A percentile compares a stretch with the other conserved stretches of the same genome.
These are phyloP conservation scores for Gephyroberyx darwinii DNA, from an alignment of 2,797 vertebrate genomes.

Conservation along the genomic window DNA sequence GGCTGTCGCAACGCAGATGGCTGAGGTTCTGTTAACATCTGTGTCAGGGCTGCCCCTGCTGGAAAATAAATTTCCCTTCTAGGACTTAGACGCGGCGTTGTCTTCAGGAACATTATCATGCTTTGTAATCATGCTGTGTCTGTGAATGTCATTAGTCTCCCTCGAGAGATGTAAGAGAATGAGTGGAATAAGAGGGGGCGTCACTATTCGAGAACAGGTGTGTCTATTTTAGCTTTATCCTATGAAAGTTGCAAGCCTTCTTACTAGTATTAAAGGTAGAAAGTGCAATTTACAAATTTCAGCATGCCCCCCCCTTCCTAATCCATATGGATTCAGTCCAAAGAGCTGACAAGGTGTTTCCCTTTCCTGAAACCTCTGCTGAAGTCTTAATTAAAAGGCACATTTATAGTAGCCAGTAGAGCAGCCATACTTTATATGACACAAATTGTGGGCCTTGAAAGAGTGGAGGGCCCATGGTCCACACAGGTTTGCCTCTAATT, in stretches of 20 bases:
- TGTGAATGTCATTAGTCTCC: slow-evolving; percentile 67
- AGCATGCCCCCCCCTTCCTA: slow-evolving; percentile 2
- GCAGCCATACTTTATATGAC: slow-evolving; percentile 30
- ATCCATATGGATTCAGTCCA: slow-evolving; percentile 38
- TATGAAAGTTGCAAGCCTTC: slow-evolving; percentile 3
- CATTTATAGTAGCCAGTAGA: slow-evolving; percentile 36
- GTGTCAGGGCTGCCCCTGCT: slow-evolving; percentile 65
- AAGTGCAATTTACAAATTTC: neutral
- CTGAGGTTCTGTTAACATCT: slow-evolving; percentile 75
- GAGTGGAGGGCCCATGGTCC: slow-evolving; percentile 26
- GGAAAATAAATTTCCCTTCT: slow-evolving; percentile 69
- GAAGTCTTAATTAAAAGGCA: slow-evolving; percentile 45
- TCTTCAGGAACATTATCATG: slow-evolving; percentile 71
- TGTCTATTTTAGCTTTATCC: slow-evolving; percentile 30
- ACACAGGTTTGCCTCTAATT: slow-evolving; percentile 56
- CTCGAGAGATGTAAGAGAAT: slow-evolving; percentile 15
- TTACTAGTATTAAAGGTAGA: neutral
- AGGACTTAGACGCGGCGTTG: slow-evolving; percentile 56
- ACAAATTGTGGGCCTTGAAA: slow-evolving; percentile 53
- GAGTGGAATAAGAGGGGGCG: slow-evolving; percentile 31
- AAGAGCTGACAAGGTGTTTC: slow-evolving; percentile 27
- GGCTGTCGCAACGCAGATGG: slow-evolving; percentile 70
- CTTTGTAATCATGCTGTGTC: slow-evolving; percentile 64
- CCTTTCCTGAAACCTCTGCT: slow-evolving; percentile 11
- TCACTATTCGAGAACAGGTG: slow-evolving; percentile 60